Evolutionary conservation across 2,797 vertebrate species (phyloP).

Genomic region (Lacerta viridis): DNA sequence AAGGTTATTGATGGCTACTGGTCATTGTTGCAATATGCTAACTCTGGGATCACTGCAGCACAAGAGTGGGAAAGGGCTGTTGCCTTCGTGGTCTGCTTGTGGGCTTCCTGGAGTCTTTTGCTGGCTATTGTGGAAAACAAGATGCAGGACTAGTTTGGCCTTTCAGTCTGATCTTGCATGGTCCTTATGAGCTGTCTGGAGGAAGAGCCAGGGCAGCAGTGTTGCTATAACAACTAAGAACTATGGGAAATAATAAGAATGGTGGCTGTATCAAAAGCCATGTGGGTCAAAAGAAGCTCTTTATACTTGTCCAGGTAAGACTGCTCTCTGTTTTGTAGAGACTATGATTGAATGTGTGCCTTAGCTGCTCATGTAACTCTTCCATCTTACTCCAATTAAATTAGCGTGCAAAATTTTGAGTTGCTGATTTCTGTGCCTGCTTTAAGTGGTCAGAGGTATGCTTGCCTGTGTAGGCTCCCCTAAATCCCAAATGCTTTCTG

Average conservation of each 20-base stretch:
- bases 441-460: neutral
- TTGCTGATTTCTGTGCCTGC: neutral
- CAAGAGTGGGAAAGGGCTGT: neutral
- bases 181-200: neutral
- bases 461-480: neutral
- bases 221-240: neutral
- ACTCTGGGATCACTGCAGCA: neutral
- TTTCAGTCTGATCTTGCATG: neutral
- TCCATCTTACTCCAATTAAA: neutral
- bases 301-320: neutral
- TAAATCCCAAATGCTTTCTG: neutral
- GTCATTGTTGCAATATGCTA: too few species aligned
- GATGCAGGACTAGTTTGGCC: neutral
- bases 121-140: neutral
- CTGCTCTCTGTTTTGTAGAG: neutral
- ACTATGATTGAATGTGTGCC: neutral
- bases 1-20: too few species aligned
- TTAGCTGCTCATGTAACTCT: neutral
- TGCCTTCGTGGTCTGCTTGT: neutral
- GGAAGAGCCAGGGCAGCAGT: neutral
- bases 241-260: neutral
- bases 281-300: neutral
- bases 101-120: neutral
- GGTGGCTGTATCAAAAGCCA: neutral
- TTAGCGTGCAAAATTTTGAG: neutral